Evolutionary conservation across 2,113 vertebrate genomes (phyloP).

Genomic region (Anguilla rostrata): DNA sequence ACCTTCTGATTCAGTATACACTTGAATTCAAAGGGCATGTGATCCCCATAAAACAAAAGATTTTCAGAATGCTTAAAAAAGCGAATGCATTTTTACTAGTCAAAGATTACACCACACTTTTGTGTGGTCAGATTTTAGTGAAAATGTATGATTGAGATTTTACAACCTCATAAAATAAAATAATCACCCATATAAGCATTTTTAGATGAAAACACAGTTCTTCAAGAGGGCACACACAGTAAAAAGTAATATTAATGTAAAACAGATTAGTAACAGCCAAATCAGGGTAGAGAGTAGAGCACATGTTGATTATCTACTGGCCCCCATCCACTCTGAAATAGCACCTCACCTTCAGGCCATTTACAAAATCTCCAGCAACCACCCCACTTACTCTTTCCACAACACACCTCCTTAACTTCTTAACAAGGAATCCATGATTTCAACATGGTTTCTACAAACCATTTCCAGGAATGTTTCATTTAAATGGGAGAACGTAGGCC

Average conservation of each 20-base stretch:
- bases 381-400: background rate
- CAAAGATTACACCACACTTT: too few species aligned
- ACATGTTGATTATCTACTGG: background rate
- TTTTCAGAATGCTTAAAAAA: too few species aligned
- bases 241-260: slow-evolving; percentile 1
- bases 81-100: too few species aligned
- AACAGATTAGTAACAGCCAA: background rate
- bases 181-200: background rate
- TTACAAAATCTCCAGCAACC: background rate
- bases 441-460: slow-evolving; percentile 1
- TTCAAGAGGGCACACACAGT: background rate
- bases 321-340: background rate
- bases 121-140: too few species aligned
- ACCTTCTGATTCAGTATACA: background rate
- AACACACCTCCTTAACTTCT: background rate
- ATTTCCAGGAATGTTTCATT: slow-evolving; percentile 6
- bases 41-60: background rate
- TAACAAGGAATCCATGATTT: slow-evolving; percentile 5
- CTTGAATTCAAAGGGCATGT: background rate
- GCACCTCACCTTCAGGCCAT: background rate
- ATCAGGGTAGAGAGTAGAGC: background rate
- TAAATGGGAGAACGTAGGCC: background rate
- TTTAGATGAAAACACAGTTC: background rate
- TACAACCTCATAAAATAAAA: background rate
- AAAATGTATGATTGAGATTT: background rate